Evolutionary conservation across 2,797 vertebrate genomes (phyloP), one percentile per base, ranked within the genome.

Genomic region (Eupleurogrammus muticus): DNA sequence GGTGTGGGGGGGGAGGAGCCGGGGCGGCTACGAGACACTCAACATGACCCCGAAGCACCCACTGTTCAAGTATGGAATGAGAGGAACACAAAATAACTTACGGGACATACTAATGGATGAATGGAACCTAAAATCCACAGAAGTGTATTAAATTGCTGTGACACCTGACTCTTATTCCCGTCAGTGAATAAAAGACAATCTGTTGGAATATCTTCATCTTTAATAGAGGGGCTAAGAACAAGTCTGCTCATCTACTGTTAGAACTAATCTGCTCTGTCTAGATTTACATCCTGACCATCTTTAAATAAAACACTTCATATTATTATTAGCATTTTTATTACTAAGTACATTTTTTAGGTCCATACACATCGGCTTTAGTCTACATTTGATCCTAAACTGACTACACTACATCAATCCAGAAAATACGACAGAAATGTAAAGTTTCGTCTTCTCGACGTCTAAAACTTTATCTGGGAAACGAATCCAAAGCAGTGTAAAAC

Each of bases 51-150:
- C 70, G 12, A 5, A 14, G 6, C 24, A 16, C 24, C 59, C 14
- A n/a, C 13, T 20, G 63, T 85, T 89, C 83, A 84, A 85, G 83
- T 81, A 89, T 89, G 89, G 74, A 75, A 85, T 87, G 87, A 76
- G 64, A 78, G 74, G 82, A 82, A 71, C 46, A 23, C 53, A 24
- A 79, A 84, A 85, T 66, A 79, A 87, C 23, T 77, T 60, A 85
- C 3, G 54, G 21, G 74, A 80, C 46, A 58, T 35, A 75, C 59
- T 40, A 56, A 84, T 75, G 42, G 46, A 84, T 62, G 72, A 66
- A 57, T 5, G 49, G 51, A 8, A 87, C 24, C 28, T 8, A 35
- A 42, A 63, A 40, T 5, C 0, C 72, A 73, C 11, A 55, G 62
- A 17, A 55, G 34, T 20, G 58, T 20, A 17, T 24, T 62, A 56